Evolutionary conservation across 2,888 invertebrate genomes (phyloP).

Genomic region (Stenodema calcarata): DNA sequence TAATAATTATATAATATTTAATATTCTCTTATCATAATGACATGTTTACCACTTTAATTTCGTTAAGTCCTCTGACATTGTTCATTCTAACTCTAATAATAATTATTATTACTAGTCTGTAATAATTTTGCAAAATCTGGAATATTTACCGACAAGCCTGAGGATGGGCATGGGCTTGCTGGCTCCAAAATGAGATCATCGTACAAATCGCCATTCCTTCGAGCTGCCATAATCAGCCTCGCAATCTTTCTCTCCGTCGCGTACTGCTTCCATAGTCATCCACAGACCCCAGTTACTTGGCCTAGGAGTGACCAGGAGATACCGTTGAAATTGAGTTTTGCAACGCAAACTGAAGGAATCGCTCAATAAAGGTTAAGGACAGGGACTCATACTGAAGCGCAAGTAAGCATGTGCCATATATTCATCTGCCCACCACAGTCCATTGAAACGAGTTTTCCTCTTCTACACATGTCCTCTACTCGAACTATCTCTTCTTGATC

Average conservation of each 20-base stretch:
- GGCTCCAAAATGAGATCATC: background rate
- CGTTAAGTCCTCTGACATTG: no score
- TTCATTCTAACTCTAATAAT: no score
- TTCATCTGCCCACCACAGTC: constrained; percentile 31
- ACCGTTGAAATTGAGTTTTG: background rate
- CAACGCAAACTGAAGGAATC: background rate
- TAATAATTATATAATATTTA: no score
- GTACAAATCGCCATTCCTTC: background rate
- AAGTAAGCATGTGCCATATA: constrained; percentile 43
- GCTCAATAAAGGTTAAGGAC: background rate
- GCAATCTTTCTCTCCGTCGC: background rate
- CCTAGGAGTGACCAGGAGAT: background rate
- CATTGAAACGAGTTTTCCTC: background rate
- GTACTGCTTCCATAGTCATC: background rate
- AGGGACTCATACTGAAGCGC: constrained; percentile 7
- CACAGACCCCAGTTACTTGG: background rate
- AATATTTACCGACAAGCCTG: no score
- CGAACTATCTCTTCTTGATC: no score
- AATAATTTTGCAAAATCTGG: no score
- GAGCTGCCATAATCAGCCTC: background rate
- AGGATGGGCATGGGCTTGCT: background rate
- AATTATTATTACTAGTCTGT: no score
- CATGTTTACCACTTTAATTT: no score
- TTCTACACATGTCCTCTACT: constrained; percentile 20
- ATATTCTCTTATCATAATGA: no score